Evolutionary conservation across 1,140 invertebrate species (phyloP).

Genomic region (Sipha flava): DNA sequence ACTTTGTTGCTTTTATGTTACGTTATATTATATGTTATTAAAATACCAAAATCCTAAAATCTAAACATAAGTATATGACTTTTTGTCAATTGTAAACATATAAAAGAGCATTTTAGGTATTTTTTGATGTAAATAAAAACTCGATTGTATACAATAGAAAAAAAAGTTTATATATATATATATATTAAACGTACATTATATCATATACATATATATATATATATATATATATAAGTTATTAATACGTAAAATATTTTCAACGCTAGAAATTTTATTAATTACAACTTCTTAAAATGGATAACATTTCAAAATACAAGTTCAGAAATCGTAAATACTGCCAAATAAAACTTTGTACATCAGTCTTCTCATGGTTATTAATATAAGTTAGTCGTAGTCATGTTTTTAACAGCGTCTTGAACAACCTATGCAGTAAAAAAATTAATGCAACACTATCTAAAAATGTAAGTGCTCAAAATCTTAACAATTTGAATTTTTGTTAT

Average conservation of each 20-base stretch:
- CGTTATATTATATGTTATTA: background rate
- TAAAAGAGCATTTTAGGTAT: background rate
- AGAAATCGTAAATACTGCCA: background rate
- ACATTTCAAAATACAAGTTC: background rate
- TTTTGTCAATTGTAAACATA: background rate
- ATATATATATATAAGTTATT: background rate
- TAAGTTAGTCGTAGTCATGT: background rate
- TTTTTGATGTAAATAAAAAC: background rate
- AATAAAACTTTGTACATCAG: background rate
- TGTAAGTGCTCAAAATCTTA: slow-evolving; percentile 2
- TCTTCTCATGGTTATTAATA: background rate
- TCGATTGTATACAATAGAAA: background rate
- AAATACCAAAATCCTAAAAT: background rate
- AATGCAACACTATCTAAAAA: background rate
- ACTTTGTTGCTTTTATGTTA: background rate
- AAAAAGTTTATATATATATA: background rate
- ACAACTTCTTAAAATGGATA: background rate
- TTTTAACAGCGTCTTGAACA: background rate
- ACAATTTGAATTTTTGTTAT: background rate
- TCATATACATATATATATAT: background rate
- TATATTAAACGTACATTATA: background rate
- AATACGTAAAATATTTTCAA: background rate
- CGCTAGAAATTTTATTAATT: background rate
- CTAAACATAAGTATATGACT: too few relatives aligned
- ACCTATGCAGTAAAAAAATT: background rate